phyloP scores from a whole-genome alignment of 2,888 invertebrate genomes.

The Sphinx pinastri region DNA sequence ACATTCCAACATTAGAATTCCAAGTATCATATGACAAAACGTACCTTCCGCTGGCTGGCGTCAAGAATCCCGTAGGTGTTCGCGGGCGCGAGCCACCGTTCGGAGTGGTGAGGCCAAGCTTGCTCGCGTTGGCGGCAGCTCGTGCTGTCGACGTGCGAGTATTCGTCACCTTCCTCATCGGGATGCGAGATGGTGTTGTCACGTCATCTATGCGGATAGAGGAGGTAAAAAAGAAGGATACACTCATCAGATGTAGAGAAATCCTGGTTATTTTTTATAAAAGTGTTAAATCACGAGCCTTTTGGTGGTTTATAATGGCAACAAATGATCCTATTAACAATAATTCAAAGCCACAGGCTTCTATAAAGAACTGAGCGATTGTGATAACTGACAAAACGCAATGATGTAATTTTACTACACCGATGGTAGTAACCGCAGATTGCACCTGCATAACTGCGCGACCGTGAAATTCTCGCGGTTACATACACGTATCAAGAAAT shows the following conservation, averaged over 20 bases:
- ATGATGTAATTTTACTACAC: neutral
- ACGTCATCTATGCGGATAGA: conserved; percentile 85
- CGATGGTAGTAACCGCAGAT: neutral
- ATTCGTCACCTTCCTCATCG: conserved; percentile 88
- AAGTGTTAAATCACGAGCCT: too few relatives aligned
- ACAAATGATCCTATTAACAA: too few relatives aligned
- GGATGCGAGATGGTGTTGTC: conserved; percentile 91
- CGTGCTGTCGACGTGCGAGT: conserved; percentile 80
- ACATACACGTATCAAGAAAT: neutral
- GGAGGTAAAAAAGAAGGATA: neutral
- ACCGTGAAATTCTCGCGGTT: conserved; percentile 1
- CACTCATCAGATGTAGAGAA: too few relatives aligned
- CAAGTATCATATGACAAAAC: conserved; percentile 31
- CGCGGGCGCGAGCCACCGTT: conserved; percentile 87
- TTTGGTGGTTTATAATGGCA: too few relatives aligned
- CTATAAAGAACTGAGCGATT: neutral
- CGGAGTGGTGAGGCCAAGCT: conserved; percentile 83
- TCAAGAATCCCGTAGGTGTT: conserved; percentile 91
- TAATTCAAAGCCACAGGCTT: neutral
- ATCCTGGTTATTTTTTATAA: too few relatives aligned
- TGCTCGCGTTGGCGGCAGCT: conserved; percentile 85
- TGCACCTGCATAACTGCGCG: neutral
- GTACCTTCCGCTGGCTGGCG: conserved; percentile 91
- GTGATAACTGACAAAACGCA: neutral
- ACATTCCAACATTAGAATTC: neutral